A percentile compares a stretch with the other conserved stretches of the same genome.
These are phyloP conservation scores for Erythrolamprus reginae DNA, from an alignment of 2,113 vertebrate species.

Conservation along the genomic window DNA sequence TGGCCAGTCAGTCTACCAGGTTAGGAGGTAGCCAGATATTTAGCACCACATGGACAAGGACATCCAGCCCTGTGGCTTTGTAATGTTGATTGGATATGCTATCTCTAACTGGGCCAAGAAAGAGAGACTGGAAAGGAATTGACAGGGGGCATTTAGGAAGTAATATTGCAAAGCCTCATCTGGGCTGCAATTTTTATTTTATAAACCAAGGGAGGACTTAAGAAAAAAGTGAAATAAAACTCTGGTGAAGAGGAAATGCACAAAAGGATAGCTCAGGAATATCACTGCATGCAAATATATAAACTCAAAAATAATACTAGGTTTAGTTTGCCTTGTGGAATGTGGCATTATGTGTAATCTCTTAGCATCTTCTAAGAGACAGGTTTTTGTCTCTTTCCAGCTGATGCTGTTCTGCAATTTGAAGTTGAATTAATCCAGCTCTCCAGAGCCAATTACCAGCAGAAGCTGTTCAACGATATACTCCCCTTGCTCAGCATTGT, in stretches of 20 bases:
- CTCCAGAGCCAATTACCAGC: slow-evolving; percentile 81
- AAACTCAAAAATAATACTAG: background rate
- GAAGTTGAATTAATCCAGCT: slow-evolving; percentile 89
- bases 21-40: background rate
- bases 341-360: background rate
- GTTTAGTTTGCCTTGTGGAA: background rate
- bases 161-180: background rate
- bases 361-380: background rate
- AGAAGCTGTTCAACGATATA: slow-evolving; percentile 82
- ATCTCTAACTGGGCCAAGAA: background rate
- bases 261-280: background rate
- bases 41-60: background rate
- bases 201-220: background rate
- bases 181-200: background rate
- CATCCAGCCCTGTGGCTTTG: background rate
- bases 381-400: slow-evolving; percentile 58
- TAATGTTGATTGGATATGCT: background rate
- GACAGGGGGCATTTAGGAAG: background rate
- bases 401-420: slow-evolving; percentile 82
- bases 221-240: background rate
- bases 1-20: too few relatives aligned
- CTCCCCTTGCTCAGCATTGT: slow-evolving; percentile 82
- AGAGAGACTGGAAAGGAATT: background rate
- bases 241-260: background rate
- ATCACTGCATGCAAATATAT: background rate